These are phyloP conservation scores for Acanthis flammea DNA, from an alignment of 2,797 vertebrate genomes.

Conservation along the genomic window DNA sequence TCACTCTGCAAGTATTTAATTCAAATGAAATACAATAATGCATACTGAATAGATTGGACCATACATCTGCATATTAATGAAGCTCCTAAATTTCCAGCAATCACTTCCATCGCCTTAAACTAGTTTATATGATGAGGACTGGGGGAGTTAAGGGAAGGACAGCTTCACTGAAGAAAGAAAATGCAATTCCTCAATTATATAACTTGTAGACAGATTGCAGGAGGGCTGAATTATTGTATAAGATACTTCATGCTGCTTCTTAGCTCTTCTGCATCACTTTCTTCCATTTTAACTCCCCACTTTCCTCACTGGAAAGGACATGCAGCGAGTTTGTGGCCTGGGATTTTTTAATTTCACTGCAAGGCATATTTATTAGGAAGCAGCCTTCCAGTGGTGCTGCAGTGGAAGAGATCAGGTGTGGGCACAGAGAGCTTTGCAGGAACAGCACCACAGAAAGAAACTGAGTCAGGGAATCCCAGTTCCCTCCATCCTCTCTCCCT, in stretches of 20 bases:
- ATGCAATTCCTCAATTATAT: conserved; percentile 4
- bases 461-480: not conserved
- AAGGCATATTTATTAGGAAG: not conserved
- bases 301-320: not conserved
- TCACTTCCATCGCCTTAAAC: not conserved
- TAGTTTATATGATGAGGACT: not conserved
- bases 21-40: conserved; percentile 64
- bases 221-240: not conserved
- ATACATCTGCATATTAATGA: conserved; percentile 55
- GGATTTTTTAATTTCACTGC: not conserved
- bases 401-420: not conserved
- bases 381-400: not conserved
- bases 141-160: not conserved
- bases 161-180: not conserved
- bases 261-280: not conserved
- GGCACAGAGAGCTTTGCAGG: not conserved
- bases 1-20: conserved; percentile 51
- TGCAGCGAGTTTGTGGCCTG: not conserved
- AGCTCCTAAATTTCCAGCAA: conserved; percentile 27
- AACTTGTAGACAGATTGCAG: not conserved
- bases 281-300: not conserved
- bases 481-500: not conserved
- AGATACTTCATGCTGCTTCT: not conserved
- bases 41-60: conserved; percentile 37
- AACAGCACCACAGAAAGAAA: not conserved